A percentile compares a stretch with the other conserved stretches of the same genome.
phyloP scores from a whole-genome alignment of 2,888 invertebrate species.

The Synanthedon formicaeformis region DNA sequence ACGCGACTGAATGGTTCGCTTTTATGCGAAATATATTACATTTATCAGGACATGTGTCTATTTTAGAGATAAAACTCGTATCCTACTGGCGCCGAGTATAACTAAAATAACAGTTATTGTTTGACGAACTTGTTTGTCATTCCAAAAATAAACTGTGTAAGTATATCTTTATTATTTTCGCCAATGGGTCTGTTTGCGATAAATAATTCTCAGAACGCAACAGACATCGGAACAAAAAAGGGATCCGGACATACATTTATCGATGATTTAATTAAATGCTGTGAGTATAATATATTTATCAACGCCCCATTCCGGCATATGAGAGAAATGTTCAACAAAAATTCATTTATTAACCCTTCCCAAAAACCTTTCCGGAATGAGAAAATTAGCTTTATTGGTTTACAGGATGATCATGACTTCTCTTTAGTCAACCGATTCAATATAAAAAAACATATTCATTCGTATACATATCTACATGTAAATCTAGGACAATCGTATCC shows the following conservation, averaged over 20 bases:
- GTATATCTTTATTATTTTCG: background rate
- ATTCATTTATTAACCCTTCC: too few species aligned
- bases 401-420: too few species aligned
- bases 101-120: constrained; percentile 10
- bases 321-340: too few species aligned
- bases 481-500: too few species aligned
- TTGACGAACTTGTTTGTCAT: background rate
- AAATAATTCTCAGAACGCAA: background rate
- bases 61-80: constrained; percentile 33
- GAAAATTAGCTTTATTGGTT: too few species aligned
- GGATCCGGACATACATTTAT: background rate
- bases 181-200: background rate
- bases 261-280: background rate
- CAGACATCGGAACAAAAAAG: background rate
- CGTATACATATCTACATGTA: too few species aligned
- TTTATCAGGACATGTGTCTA: constrained; percentile 29
- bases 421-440: too few species aligned
- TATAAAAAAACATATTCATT: too few species aligned
- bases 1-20: constrained; percentile 4
- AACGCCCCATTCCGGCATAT: background rate
- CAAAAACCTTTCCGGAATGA: too few species aligned
- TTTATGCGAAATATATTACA: constrained; percentile 10
- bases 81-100: constrained; percentile 32
- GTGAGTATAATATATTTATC: background rate
- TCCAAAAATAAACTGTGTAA: background rate